Percentiles rank a stretch among this genome's conserved stretches.
These are phyloP conservation scores for Rhopilema esculentum DNA, from an alignment of 30 jellyfish, hydroid and myxozoan species.

Conservation along the genomic window DNA sequence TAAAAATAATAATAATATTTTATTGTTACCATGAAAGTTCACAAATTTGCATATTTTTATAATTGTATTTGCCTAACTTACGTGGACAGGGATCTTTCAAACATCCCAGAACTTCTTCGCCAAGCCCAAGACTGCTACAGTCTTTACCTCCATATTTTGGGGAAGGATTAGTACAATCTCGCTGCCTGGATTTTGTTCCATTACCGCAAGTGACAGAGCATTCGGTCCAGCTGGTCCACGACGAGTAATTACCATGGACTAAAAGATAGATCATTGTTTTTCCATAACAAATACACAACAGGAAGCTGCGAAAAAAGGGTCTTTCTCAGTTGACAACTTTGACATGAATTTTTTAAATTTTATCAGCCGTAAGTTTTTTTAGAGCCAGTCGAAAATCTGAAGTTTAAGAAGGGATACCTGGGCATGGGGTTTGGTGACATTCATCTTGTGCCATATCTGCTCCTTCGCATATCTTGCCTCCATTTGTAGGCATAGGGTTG, in stretches of 20 bases:
- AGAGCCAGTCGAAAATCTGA: too few relatives aligned
- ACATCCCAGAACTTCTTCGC: constrained; percentile 57
- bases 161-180: constrained; percentile 76
- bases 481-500: constrained; percentile 85
- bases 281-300: neutral
- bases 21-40: neutral
- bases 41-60: too few relatives aligned
- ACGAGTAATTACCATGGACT: constrained; percentile 71
- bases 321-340: too few relatives aligned
- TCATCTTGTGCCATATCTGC: constrained; percentile 75
- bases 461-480: constrained; percentile 89
- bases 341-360: too few relatives aligned
- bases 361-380: too few relatives aligned
- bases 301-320: neutral
- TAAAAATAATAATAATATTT: too few relatives aligned
- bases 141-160: constrained; percentile 75
- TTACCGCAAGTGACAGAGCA: constrained; percentile 77
- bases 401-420: too few relatives aligned
- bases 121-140: constrained; percentile 70
- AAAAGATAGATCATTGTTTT: neutral
- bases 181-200: constrained; percentile 60
- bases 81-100: constrained; percentile 76
- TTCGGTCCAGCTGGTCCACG: constrained; percentile 81
- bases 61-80: constrained; percentile 11
- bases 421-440: constrained; percentile 80